Percentiles rank a stretch among this genome's conserved stretches.
phyloP scores from a whole-genome alignment of 2,797 vertebrate genomes.

The Adrianichthys oophorus region DNA sequence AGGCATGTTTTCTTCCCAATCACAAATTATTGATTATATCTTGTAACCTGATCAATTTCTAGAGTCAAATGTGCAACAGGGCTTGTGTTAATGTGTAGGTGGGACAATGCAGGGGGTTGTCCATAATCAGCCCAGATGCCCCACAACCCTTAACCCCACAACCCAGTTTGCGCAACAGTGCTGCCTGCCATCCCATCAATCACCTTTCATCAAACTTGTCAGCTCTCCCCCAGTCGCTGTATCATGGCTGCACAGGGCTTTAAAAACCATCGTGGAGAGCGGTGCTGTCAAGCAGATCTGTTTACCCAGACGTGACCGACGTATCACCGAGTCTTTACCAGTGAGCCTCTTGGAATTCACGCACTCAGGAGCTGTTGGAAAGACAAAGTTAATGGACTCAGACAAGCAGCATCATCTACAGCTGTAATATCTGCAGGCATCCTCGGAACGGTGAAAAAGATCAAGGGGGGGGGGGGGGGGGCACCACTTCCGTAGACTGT shows the following conservation, averaged over 20 bases:
- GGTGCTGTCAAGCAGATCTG: conserved; percentile 20
- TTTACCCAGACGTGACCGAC: conserved; percentile 36
- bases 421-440: conserved; percentile 56
- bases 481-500: conserved; percentile 27
- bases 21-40: conserved; percentile 55
- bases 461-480: conserved; percentile 35
- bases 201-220: conserved; percentile 61
- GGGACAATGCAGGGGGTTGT: conserved; percentile 3
- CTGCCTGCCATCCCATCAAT: conserved; percentile 48
- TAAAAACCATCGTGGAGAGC: conserved; percentile 7
- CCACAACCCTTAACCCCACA: conserved; percentile 31
- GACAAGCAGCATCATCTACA: conserved; percentile 46
- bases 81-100: conserved; percentile 30
- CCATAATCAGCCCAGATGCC: conserved; percentile 14
- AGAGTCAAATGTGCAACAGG: conserved; percentile 55
- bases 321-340: conserved; percentile 36
- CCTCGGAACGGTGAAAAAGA: conserved; percentile 41
- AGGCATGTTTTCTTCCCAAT: conserved; percentile 40
- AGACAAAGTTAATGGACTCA: conserved; percentile 56
- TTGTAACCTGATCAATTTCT: conserved; percentile 52
- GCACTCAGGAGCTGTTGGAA: conserved; percentile 38
- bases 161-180: conserved; percentile 28
- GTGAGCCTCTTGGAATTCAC: conserved; percentile 22
- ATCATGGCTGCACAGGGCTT: neutral
- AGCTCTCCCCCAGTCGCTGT: conserved; percentile 27